Evolutionary conservation across 2,113 vertebrate genomes (phyloP).

Genomic region (Syngnathus typhle): DNA sequence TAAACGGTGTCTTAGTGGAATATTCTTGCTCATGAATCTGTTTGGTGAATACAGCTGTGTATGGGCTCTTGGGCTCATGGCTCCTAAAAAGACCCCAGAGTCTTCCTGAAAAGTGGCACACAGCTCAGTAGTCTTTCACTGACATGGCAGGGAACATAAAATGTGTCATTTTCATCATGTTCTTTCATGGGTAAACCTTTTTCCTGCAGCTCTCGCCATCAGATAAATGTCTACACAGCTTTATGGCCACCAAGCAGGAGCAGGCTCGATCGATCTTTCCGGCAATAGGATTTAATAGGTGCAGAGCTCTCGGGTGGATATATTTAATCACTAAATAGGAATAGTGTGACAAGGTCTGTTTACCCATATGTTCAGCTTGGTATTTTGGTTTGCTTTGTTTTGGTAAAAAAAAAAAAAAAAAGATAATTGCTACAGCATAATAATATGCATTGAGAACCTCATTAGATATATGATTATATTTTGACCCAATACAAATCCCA

Average conservation of each 20-base stretch:
- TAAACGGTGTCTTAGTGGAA: neutral
- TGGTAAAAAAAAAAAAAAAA: neutral
- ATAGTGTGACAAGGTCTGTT: conserved; percentile 46
- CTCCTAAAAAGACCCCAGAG: conserved; percentile 14
- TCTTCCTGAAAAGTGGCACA: conserved; percentile 34
- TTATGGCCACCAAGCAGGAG: conserved; percentile 53
- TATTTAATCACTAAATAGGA: conserved; percentile 65
- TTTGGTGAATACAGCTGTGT: conserved; percentile 16
- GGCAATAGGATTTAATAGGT: conserved; percentile 66
- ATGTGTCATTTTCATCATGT: conserved; percentile 64
- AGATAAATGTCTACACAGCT: conserved; percentile 59
- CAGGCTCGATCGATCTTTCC: conserved; percentile 58
- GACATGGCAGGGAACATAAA: conserved; percentile 56
- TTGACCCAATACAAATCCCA: neutral
- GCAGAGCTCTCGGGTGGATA: conserved; percentile 48
- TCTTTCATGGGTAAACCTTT: conserved; percentile 54
- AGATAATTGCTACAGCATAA: neutral
- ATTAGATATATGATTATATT: neutral
- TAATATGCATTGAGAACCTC: neutral
- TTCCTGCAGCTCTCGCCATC: conserved; percentile 59
- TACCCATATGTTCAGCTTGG: conserved; percentile 57
- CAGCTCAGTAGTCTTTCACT: conserved; percentile 42
- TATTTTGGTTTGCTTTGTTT: conserved; percentile 8
- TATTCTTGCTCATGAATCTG: neutral
- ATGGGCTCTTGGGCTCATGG: conserved; percentile 3